Evolutionary conservation across 2,797 vertebrate species (phyloP).

Genomic region (Myoxocephalus aenaeus): DNA sequence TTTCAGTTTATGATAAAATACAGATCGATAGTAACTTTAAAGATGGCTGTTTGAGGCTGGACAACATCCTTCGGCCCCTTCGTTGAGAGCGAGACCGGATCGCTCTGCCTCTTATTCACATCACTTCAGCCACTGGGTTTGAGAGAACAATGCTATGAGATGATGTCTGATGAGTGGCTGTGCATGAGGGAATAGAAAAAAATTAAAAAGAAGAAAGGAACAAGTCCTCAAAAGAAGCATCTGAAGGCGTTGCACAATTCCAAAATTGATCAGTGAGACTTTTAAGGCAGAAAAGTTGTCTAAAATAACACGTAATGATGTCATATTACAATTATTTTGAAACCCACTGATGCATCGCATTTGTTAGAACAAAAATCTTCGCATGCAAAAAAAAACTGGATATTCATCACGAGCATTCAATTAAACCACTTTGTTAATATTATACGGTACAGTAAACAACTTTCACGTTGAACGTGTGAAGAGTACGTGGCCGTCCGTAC

Average conservation of each 20-base stretch:
- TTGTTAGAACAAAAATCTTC: conserved; percentile 38
- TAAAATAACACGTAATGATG: conserved; percentile 58
- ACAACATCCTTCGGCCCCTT: background rate
- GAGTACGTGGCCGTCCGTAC: conserved; percentile 37
- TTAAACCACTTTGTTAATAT: conserved; percentile 62
- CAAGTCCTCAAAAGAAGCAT: conserved; percentile 47
- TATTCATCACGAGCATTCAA: conserved; percentile 73
- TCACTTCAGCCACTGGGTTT: conserved; percentile 41
- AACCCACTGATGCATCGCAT: conserved; percentile 54
- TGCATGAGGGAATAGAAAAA: conserved; percentile 21
- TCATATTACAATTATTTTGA: conserved; percentile 52
- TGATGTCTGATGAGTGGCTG: conserved; percentile 50
- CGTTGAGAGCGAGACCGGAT: conserved; percentile 33
- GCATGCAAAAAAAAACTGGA: conserved; percentile 72
- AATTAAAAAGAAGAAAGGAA: conserved; percentile 5
- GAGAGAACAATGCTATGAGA: conserved; percentile 48
- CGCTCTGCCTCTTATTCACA: conserved; percentile 37
- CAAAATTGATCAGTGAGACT: conserved; percentile 74
- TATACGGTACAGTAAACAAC: conserved; percentile 58
- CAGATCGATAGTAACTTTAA: conserved; percentile 14
- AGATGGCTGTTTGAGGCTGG: conserved; percentile 19
- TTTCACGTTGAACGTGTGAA: conserved; percentile 49
- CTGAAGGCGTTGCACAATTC: conserved; percentile 78
- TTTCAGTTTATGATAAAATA: conserved; percentile 20
- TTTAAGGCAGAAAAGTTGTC: conserved; percentile 80